Base-by-base conservation (phyloP, 1,140 invertebrate species). In the Zeugodacus cucurbitae region DNA sequence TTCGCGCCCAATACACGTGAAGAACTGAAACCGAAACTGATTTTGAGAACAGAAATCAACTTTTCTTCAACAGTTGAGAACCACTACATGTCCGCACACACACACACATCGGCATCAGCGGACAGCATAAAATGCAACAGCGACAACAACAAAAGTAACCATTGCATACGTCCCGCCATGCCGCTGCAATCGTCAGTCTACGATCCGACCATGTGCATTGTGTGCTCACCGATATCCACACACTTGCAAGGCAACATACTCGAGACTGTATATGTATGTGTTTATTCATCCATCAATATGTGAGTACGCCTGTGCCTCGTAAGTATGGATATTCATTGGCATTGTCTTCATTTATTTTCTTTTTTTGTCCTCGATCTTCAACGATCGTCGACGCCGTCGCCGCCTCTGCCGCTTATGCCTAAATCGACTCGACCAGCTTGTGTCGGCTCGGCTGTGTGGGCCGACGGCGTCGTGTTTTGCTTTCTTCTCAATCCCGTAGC, bases 21-120 rank as follows among this genome's bases (percentile, higher is more conserved):
- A 82, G 74, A 82, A 82, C 74, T 82, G 74, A 82, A 82, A 82
- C 41, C n/a, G 74, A 82, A 82, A 82, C 74, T 82, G 74, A 82
- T 82, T 82, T 82, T 26, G 74, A 82, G 41, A 82, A 82, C 74
- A 48, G 32, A 82, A 82, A 82, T 82, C 74, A 34, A 82, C 41
- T 82, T 82, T 82, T 82, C 74, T n/a, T 48, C 74, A 44, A 82
- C 41, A 82, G n/a, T 44, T 82, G 74, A 82, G 74, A 82, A 82
- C 74, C 41, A 82, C 37, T 82, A 82, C 37, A 54, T 54, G 48
- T 62, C 22, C 58, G 5, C 74, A 78, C 8, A 54, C 37, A 37
- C 11, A 70, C 34, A 70, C 34, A n/a, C n/a, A n/a, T 82, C 74
- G 10, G 29, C 8, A 14, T n/a, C 74, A 37, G 26, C 74, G 74